Evolutionary conservation across 2,113 vertebrate genomes (phyloP).

Genomic region (Pomatorhinus ruficollis): DNA sequence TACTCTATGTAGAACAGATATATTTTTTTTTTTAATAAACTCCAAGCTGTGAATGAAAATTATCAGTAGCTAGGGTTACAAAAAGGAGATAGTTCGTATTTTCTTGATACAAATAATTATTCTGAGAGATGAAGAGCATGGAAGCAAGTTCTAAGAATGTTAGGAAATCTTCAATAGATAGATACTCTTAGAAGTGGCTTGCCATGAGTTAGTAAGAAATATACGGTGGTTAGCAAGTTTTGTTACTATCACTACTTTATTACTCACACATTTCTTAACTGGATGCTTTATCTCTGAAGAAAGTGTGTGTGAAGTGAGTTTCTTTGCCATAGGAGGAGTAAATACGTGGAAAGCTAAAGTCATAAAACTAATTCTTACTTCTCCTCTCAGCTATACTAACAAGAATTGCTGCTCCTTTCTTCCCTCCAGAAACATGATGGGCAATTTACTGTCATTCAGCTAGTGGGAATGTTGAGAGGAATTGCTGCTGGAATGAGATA

Average conservation of each 20-base stretch:
- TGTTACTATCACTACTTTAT: not conserved
- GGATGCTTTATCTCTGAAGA: not conserved
- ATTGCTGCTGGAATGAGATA: constrained; percentile 98
- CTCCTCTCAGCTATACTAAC: constrained; percentile 23
- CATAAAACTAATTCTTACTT: constrained; percentile 6
- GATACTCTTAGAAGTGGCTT: not conserved
- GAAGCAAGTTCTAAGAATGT: not conserved
- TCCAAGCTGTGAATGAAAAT: not conserved
- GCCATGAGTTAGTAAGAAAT: not conserved
- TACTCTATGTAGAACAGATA: not conserved
- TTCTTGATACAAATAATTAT: not conserved
- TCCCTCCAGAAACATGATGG: constrained; percentile 91
- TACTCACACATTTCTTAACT: not conserved
- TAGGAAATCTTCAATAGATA: not conserved
- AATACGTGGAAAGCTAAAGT: not conserved
- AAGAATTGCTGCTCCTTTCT: constrained; percentile 47
- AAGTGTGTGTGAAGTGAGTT: not conserved
- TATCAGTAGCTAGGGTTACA: not conserved
- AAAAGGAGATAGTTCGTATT: not conserved
- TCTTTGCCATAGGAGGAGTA: not conserved
- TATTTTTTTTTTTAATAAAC: not conserved
- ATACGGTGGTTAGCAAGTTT: not conserved
- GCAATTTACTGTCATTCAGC: constrained; percentile 97
- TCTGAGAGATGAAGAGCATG: not conserved
- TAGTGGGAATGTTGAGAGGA: constrained; percentile 97